Evolutionary conservation across 2,888 invertebrate genomes (phyloP).

Genomic region (Sceliomorpha sp.): DNA sequence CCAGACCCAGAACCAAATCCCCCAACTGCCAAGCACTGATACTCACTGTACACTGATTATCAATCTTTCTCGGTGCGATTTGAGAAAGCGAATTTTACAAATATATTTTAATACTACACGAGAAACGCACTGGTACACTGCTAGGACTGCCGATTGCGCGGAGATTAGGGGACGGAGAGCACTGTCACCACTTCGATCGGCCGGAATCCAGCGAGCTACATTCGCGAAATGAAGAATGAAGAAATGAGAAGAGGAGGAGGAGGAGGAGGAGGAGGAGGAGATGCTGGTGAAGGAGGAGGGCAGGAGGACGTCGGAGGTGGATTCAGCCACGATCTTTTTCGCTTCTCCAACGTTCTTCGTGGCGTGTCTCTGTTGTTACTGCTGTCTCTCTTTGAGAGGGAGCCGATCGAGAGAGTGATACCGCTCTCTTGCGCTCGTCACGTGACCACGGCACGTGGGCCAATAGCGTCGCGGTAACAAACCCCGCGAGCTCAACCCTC

Average conservation of each 20-base stretch:
- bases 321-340: constrained; percentile 63
- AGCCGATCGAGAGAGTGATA: constrained; percentile 53
- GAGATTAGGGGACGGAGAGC: constrained; percentile 46
- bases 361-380: constrained; percentile 74
- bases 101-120: neutral
- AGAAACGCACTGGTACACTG: constrained; percentile 30
- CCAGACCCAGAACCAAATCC: neutral
- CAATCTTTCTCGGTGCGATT: too few species aligned
- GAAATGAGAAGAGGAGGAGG: constrained; percentile 52
- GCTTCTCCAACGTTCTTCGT: constrained; percentile 67
- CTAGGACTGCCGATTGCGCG: constrained; percentile 25
- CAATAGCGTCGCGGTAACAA: constrained; percentile 76
- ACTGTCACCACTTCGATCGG: constrained; percentile 67
- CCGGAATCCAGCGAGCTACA: constrained; percentile 62
- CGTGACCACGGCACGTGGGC: constrained; percentile 68
- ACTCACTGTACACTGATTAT: constrained; percentile 5
- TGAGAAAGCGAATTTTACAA: too few species aligned
- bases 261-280: constrained; percentile 55
- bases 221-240: constrained; percentile 61
- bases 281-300: constrained; percentile 45
- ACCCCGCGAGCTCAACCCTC: constrained; percentile 78
- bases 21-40: too few species aligned
- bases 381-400: constrained; percentile 61
- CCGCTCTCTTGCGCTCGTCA: constrained; percentile 62
- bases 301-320: constrained; percentile 53